These are phyloP conservation scores for Coelopa pilipes DNA, from an alignment of 2,888 invertebrate genomes.

Conservation along the genomic window DNA sequence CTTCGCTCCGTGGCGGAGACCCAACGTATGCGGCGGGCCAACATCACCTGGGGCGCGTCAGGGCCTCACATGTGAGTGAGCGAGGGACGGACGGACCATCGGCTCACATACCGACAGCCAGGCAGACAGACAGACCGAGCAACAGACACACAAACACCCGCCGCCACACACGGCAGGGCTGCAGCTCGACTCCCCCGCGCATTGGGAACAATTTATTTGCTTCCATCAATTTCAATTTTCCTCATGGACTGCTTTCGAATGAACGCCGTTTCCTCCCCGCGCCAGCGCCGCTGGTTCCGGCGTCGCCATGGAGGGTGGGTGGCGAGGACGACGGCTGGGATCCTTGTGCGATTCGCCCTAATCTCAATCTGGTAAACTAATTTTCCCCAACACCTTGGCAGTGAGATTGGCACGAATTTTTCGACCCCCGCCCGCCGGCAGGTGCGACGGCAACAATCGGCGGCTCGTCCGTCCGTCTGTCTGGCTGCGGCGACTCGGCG, in stretches of 20 bases:
- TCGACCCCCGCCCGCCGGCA: slow-evolving; percentile 45
- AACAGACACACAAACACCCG: too few species aligned
- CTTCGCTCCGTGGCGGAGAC: too few species aligned
- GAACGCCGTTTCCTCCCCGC: slow-evolving; percentile 35
- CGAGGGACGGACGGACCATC: too few species aligned
- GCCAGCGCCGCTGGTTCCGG: neutral
- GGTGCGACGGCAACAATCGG: slow-evolving; percentile 33
- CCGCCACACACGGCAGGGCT: too few species aligned
- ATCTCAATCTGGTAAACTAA: slow-evolving; percentile 61
- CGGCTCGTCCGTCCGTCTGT: neutral
- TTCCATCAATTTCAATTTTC: slow-evolving; percentile 65
- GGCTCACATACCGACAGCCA: too few species aligned
- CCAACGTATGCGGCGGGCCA: too few species aligned
- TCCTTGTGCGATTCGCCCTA: slow-evolving; percentile 49
- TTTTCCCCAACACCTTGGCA: slow-evolving; percentile 65
- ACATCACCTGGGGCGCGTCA: too few species aligned
- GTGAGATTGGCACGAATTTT: slow-evolving; percentile 60
- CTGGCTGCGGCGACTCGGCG: neutral
- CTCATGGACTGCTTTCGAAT: slow-evolving; percentile 48
- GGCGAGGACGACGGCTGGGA: too few species aligned
- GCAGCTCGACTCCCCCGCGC: too few species aligned
- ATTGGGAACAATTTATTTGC: slow-evolving; percentile 20
- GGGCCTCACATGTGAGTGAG: too few species aligned
- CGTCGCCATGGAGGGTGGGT: too few species aligned
- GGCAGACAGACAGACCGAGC: too few species aligned